These are phyloP conservation scores for Drosophila austrosaltans DNA, from an alignment of 2,888 invertebrate species.

Conservation along the genomic window DNA sequence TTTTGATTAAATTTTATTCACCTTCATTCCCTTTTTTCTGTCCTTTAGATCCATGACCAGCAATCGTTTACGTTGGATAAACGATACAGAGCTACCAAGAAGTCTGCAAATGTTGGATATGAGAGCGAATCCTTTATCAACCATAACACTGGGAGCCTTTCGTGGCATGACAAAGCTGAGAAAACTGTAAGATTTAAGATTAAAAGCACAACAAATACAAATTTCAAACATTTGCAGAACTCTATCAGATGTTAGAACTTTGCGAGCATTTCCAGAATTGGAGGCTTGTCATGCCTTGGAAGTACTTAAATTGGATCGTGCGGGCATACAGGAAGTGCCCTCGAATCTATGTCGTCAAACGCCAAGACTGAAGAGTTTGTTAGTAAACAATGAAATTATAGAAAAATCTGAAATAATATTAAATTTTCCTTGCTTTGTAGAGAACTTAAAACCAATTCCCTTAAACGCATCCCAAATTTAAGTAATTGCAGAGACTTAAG, in stretches of 20 bases:
- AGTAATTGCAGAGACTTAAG: conserved; percentile 91
- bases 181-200: conserved; percentile 87
- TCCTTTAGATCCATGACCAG: conserved; percentile 89
- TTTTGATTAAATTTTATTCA: neutral
- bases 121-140: conserved; percentile 91
- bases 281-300: conserved; percentile 92
- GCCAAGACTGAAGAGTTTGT: conserved; percentile 93
- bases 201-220: neutral
- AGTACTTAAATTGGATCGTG: conserved; percentile 92
- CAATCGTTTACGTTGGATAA: conserved; percentile 91
- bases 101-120: conserved; percentile 91
- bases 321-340: conserved; percentile 90
- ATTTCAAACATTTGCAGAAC: conserved; percentile 85
- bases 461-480: conserved; percentile 90
- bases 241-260: conserved; percentile 92
- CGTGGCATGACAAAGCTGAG: conserved; percentile 90
- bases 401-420: neutral
- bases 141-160: conserved; percentile 89
- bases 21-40: neutral
- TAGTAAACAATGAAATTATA: conserved; percentile 83
- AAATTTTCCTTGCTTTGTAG: conserved; percentile 83
- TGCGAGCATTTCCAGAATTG: conserved; percentile 92
- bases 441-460: conserved; percentile 92
- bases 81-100: conserved; percentile 88
- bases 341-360: conserved; percentile 89